Conservation (phyloP, 2,888 invertebrate genomes). For the Ennomos fuscantarius region DNA sequence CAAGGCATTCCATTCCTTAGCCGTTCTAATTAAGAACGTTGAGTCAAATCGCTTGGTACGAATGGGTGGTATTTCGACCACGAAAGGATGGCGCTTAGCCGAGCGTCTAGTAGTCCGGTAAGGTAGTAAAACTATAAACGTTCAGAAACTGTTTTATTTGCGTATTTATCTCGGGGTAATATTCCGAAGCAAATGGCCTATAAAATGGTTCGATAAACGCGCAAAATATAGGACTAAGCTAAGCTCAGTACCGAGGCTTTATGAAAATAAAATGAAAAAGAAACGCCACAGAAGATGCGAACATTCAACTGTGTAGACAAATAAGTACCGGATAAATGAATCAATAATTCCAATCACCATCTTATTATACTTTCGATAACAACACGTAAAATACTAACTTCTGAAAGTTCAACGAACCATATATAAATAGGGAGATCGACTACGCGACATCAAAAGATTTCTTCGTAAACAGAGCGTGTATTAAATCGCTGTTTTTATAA, state of each 20-base stretch:
- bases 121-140: conserved; percentile 53
- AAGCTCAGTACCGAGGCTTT: neutral
- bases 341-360: conserved; percentile 1
- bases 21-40: too few species aligned
- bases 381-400: conserved; percentile 17
- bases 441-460: conserved; percentile 30
- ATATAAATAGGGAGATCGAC: conserved; percentile 27
- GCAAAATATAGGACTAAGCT: conserved; percentile 36
- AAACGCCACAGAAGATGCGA: neutral
- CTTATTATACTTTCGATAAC: conserved; percentile 4
- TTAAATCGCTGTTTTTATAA: conserved; percentile 29
- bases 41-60: too few species aligned
- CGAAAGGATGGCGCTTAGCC: too few species aligned
- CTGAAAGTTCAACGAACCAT: conserved; percentile 30
- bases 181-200: conserved; percentile 58
- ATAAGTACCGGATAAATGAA: conserved; percentile 3
- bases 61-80: too few species aligned
- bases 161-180: conserved; percentile 66
- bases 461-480: conserved; percentile 26
- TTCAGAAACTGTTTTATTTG: conserved; percentile 59
- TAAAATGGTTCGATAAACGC: conserved; percentile 64
- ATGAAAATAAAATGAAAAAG: neutral
- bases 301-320: too few species aligned
- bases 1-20: too few species aligned
- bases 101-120: too few species aligned